A percentile compares a stretch with the other conserved stretches of the same genome.
These are phyloP conservation scores for Pristionchus japonicus DNA, from an alignment of 2,888 invertebrate genomes.

Conservation along the genomic window DNA sequence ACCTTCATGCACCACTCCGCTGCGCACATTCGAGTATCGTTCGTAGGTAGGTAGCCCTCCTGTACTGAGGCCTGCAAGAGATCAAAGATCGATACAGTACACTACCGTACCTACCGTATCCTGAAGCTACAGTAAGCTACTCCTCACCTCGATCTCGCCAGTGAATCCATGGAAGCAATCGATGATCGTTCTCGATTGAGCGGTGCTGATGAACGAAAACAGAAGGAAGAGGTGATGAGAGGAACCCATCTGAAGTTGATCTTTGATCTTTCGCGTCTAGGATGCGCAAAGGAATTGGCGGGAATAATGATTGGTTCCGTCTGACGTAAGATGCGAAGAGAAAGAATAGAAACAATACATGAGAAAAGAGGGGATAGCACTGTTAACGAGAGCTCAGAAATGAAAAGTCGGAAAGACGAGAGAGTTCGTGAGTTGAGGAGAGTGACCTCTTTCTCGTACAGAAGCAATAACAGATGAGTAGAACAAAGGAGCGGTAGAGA, in stretches of 20 bases:
- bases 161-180: constrained; percentile 63
- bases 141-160: constrained; percentile 59
- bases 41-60: constrained; percentile 52
- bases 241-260: constrained; percentile 12
- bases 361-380: too few species aligned
- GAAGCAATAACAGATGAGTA: constrained; percentile 15
- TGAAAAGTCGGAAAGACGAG: background rate
- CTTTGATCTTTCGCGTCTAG: background rate
- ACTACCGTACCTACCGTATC: background rate
- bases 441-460: background rate
- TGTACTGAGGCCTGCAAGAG: constrained; percentile 54
- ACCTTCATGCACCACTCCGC: constrained; percentile 63
- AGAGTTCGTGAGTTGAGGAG: background rate
- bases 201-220: background rate
- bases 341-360: too few species aligned
- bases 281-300: too few species aligned
- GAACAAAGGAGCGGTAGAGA: constrained; percentile 3
- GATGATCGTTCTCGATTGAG: constrained; percentile 46
- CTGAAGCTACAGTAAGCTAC: background rate
- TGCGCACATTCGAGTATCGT: constrained; percentile 60
- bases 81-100: background rate
- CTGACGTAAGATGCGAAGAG: too few species aligned
- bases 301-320: too few species aligned
- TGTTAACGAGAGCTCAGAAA: too few species aligned
- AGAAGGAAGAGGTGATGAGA: background rate